Percentiles rank a stretch among this genome's conserved stretches.
These are phyloP conservation scores for Falcaria lacertinaria DNA, from an alignment of 2,888 invertebrate genomes.

Conservation along the genomic window DNA sequence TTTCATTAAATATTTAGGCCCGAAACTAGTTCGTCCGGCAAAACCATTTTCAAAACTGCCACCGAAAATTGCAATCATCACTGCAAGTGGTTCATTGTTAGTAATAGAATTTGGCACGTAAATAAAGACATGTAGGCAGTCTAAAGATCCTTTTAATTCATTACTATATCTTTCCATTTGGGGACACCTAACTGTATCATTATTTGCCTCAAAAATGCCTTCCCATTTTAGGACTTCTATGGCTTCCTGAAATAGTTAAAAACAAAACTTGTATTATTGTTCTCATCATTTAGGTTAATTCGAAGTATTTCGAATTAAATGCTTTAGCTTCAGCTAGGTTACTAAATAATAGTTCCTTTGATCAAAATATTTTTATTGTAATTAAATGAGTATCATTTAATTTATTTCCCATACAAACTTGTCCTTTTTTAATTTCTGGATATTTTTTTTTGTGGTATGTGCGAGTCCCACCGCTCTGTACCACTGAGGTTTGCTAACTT, in stretches of 20 bases:
- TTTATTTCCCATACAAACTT: too few relatives aligned
- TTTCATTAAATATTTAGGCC: constrained; percentile 39
- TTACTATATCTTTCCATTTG: constrained; percentile 31
- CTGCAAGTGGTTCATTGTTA: constrained; percentile 34
- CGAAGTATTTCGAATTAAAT: too few relatives aligned
- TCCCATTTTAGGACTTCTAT: constrained; percentile 30
- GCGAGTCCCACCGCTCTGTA: too few relatives aligned
- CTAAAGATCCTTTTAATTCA: constrained; percentile 26
- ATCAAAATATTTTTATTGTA: too few relatives aligned
- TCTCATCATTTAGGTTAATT: neutral
- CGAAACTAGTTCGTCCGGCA: constrained; percentile 23
- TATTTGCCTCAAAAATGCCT: constrained; percentile 35
- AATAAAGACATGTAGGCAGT: constrained; percentile 45
- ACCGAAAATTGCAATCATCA: constrained; percentile 47
- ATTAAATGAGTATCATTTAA: too few relatives aligned
- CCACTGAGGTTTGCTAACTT: too few relatives aligned
- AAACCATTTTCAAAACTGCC: constrained; percentile 35
- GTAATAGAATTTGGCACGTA: constrained; percentile 38
- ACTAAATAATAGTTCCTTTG: too few relatives aligned
- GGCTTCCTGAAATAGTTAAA: constrained; percentile 29
- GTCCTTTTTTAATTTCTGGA: too few relatives aligned
- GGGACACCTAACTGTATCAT: constrained; percentile 44
- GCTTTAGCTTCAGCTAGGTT: too few relatives aligned
- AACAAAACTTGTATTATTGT: neutral
- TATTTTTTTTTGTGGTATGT: too few relatives aligned